Conservation (phyloP, 1,140 invertebrate genomes). For the Macrosteles quadrilineatus region DNA sequence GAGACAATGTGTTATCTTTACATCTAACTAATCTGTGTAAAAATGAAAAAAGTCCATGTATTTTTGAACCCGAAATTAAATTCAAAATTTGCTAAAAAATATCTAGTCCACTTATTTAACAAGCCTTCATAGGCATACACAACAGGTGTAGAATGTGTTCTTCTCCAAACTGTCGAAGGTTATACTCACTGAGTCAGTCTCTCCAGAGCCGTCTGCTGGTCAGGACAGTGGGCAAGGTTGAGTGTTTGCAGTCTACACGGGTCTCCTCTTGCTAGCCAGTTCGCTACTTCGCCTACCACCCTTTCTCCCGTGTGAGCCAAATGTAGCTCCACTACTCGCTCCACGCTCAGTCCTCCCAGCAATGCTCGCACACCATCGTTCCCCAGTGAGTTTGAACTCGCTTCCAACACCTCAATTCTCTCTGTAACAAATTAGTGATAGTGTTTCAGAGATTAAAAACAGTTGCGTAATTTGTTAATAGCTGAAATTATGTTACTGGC, state of each 20-base stretch:
- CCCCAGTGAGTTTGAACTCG: conserved; percentile 35
- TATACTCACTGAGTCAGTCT: background rate
- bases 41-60: too few species aligned
- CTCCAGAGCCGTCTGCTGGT: background rate
- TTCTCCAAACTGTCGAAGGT: too few species aligned
- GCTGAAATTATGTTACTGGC: background rate
- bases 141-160: too few species aligned
- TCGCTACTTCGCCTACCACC: conserved; percentile 27
- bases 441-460: too few species aligned
- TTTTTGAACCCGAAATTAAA: too few species aligned
- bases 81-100: too few species aligned
- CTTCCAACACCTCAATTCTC: conserved; percentile 29
- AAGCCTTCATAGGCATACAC: too few species aligned
- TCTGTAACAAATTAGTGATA: conserved; percentile 24
- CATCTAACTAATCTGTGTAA: too few species aligned
- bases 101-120: too few species aligned
- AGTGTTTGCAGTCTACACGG: conserved; percentile 2
- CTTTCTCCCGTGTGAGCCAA: conserved; percentile 24
- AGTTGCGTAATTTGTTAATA: background rate
- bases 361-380: conserved; percentile 34
- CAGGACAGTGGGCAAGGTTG: background rate
- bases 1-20: too few species aligned
- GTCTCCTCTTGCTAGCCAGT: conserved; percentile 19
- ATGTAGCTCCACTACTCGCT: conserved; percentile 12
- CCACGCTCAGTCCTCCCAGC: conserved; percentile 21